Evolutionary conservation across 2,888 invertebrate species (phyloP).

Genomic region (Drosophila trichaetosa): DNA sequence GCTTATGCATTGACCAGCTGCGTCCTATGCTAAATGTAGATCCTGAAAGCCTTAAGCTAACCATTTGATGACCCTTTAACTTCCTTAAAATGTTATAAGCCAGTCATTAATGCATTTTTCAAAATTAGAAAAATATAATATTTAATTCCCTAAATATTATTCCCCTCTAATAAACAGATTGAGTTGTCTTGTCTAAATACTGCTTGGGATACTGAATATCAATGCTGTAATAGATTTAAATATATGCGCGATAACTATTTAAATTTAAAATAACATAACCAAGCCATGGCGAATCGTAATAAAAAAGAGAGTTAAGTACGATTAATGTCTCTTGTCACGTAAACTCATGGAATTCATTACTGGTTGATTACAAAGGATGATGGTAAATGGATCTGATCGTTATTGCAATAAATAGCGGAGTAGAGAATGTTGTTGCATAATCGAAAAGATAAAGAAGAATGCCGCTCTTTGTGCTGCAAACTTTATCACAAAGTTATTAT

Average conservation of each 20-base stretch:
- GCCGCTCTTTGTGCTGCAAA: constrained; percentile 46
- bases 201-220: neutral
- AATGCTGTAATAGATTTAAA: neutral
- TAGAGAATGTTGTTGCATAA: constrained; percentile 33
- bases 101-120: neutral
- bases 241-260: neutral
- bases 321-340: neutral
- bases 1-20: neutral
- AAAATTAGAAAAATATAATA: neutral
- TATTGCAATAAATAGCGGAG: constrained; percentile 41
- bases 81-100: neutral
- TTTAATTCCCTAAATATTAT: neutral
- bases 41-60: neutral
- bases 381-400: constrained; percentile 13
- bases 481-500: constrained; percentile 64
- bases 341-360: neutral
- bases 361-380: constrained; percentile 14
- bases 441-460: constrained; percentile 41
- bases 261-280: neutral
- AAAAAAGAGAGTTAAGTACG: neutral
- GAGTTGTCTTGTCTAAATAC: neutral
- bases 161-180: neutral
- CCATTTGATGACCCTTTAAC: neutral
- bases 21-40: neutral
- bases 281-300: neutral